phyloP scores from a whole-genome alignment of 2,113 vertebrate genomes.

The Vimba vimba region DNA sequence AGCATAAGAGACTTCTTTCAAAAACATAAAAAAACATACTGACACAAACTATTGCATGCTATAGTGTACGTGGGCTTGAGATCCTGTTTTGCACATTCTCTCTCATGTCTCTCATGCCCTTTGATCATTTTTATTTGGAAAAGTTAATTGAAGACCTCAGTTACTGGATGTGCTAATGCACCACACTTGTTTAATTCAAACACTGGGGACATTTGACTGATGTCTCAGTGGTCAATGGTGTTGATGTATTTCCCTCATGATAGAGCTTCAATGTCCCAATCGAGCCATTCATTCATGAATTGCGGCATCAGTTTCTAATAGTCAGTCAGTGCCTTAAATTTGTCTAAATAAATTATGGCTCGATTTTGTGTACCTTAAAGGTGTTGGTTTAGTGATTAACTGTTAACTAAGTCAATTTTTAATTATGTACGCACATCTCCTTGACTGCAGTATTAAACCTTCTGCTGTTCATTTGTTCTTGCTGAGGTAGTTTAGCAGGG shows the following conservation, averaged over 20 bases:
- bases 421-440: neutral
- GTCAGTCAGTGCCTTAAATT: neutral
- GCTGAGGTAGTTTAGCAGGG: neutral
- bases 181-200: neutral
- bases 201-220: neutral
- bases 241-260: neutral
- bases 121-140: no score
- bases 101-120: no score
- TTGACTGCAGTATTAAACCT: neutral
- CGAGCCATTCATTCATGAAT: neutral
- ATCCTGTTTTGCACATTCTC: no score
- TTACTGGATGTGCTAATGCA: neutral
- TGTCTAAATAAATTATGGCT: neutral
- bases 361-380: neutral
- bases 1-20: neutral
- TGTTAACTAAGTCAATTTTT: neutral
- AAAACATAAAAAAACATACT: no score
- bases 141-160: no score
- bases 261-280: neutral
- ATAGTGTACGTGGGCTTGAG: no score
- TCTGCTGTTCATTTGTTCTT: neutral
- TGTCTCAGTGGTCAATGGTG: neutral
- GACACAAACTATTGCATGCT: no score
- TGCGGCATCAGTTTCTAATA: neutral
- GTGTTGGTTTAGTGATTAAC: neutral